Percentiles rank a stretch among this genome's conserved stretches.
phyloP scores from a whole-genome alignment of 1,140 invertebrate species.

The Sminthurinus signatus region DNA sequence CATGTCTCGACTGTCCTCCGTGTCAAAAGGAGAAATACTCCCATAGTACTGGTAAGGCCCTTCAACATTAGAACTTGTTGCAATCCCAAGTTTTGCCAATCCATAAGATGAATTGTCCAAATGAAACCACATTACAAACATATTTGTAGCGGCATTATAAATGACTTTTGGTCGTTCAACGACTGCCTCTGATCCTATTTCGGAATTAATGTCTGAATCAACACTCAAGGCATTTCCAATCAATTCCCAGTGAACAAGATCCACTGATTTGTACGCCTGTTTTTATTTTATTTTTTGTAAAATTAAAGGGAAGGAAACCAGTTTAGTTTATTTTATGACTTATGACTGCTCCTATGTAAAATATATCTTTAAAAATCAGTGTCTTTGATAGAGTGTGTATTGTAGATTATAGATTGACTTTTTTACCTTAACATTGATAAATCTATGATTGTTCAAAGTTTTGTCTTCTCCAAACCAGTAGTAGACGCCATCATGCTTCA shows the following conservation, averaged over 20 bases:
- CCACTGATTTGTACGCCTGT: constrained; percentile 12
- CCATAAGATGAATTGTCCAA: constrained; percentile 56
- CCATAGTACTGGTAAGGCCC: constrained; percentile 9
- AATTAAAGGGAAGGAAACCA: too few species aligned
- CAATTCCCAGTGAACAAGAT: constrained; percentile 8
- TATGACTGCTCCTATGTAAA: too few species aligned
- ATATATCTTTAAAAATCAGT: too few species aligned
- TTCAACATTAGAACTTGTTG: constrained; percentile 52
- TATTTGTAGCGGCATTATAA: constrained; percentile 1
- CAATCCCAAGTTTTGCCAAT: constrained; percentile 50
- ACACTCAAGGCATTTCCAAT: not conserved
- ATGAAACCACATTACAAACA: constrained; percentile 39
- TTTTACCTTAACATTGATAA: constrained; percentile 11
- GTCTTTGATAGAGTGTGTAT: too few species aligned
- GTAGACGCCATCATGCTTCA: not conserved
- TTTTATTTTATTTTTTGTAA: too few species aligned
- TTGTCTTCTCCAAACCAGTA: constrained; percentile 26
- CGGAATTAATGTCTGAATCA: not conserved
- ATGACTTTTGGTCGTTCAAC: constrained; percentile 19
- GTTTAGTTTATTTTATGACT: too few species aligned
- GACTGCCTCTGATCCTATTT: constrained; percentile 10
- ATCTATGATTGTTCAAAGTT: constrained; percentile 7
- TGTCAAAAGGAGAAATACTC: constrained; percentile 6
- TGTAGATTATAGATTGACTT: too few species aligned
- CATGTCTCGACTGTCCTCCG: constrained; percentile 17